Evolutionary conservation across 2,113 vertebrate species (phyloP), one percentile per base, ranked within the genome.

Genomic region (Labrus mixtus): DNA sequence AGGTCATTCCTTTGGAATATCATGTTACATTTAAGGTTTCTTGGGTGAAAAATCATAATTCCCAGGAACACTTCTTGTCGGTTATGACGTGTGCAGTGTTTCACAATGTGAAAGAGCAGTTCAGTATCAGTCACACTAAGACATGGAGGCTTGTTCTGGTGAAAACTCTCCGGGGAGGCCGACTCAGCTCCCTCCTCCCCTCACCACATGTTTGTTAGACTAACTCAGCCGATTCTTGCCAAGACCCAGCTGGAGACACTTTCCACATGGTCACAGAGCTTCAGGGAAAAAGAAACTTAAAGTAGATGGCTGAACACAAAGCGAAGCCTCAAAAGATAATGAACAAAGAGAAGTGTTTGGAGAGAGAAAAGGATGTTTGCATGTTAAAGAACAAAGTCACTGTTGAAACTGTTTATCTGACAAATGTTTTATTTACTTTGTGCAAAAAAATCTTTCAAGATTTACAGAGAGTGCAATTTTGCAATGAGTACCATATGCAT

Each of bases 281-380:
- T 84, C 63, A 23, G 15, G 63, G 72, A 83, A 90, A 90, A 55
- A 12, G 84, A 89, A 90, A 90, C 19, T 83, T 55, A 86, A 80
- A 69, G 61, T 82, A 11, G 17, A 33, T 11, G 8, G 8, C 4
- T 64, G 50, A 50, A n/a, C 8, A 56, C 41, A 15, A 68, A 65
- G 4, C 12, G 4, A 33, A 9, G 46, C 51, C 51, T 48, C 5
- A n/a, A 50, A 6, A 50, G 46, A 69, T 39, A 46, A 73, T 66
- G 3, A 69, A 59, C 2, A 1, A 29, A 50, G 58, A 10, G 16
- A 11, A 41, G 61, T 71, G 46, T 16, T 48, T 48, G 57, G 19
- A 48, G n/a, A 50, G 36, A 11, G 9, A 37, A 37, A 8, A 56
- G 66, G 33, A 77, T 60, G 53, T 73, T 78, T 78, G 37, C 50